Base-by-base conservation (phyloP, 2,113 vertebrate species). In the Pachyramphus minor region DNA sequence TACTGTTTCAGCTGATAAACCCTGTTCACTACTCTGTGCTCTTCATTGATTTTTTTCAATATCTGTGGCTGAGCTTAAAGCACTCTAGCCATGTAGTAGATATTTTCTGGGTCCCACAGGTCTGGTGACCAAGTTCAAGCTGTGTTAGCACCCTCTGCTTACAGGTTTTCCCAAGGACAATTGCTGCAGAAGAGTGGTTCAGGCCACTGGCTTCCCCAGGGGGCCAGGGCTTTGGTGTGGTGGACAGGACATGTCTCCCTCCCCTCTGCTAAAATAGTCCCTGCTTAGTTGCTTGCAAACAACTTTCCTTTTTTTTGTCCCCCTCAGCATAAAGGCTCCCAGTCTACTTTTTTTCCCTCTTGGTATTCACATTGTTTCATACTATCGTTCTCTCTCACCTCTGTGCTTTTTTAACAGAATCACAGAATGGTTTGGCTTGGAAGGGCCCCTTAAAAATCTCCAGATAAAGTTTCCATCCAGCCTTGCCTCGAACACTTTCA, bases 241-340 rank as follows among this genome's bases (percentile, higher is more conserved):
- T 8, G 1, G 23, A 30, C 14, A 74, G 77, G 35, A 31, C 15
- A 5, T 9, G 2, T 18, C 17, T 47, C 18, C 5, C 12, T 87
- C 55, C 15, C 9, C 13, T 63, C n/a, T 67, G 17, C 21, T 5
- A 2, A 9, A 11, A 9, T 12, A 68, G 14, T 77, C 14, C 14
- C 16, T 11, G 4, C 25, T 67, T 41, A 44, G 23, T 8, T 56
- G 11, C 15, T 75, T 90, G 35, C 41, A 89, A 87, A 63, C 1
- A 1, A 5, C 0, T 59, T 59, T 33, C 12, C 1, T 23, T 45
- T 21, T 24, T 47, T 13, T 50, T 49, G 27, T 45, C 6, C 0
- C 5, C 5, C 14, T 47, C 18, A 31, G 6, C 8, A 28, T 28
- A 60, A 86, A 64, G 8, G 27, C 5, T 81, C 6, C 2, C 6